These are phyloP conservation scores for Alectoris magna DNA, from an alignment of 2,797 vertebrate genomes.

Conservation along the genomic window DNA sequence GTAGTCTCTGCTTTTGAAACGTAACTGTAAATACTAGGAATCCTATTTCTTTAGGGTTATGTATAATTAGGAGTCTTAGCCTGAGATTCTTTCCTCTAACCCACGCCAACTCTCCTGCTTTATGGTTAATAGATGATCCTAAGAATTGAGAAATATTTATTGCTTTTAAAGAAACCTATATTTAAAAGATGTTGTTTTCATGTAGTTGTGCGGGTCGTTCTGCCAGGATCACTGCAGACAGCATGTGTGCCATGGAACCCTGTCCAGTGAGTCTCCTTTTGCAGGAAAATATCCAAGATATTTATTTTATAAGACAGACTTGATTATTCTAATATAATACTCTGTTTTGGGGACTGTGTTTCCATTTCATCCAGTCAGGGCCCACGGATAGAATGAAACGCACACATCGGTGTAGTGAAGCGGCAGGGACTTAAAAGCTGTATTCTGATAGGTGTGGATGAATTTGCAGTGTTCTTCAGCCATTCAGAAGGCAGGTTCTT, in stretches of 20 bases:
- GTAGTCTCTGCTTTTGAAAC: constrained; percentile 43
- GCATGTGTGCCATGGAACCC: constrained; percentile 50
- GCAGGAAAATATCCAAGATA: constrained; percentile 43
- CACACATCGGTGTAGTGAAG: background rate
- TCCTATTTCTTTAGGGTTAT: constrained; percentile 63
- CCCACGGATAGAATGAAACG: background rate
- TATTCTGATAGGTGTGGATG: constrained; percentile 39
- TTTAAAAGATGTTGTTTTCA: constrained; percentile 75
- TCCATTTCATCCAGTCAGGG: constrained; percentile 10
- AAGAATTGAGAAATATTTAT: constrained; percentile 82
- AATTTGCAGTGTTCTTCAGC: constrained; percentile 1
- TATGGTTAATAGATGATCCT: constrained; percentile 72
- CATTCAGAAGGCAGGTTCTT: constrained; percentile 48
- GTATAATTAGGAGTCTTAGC: constrained; percentile 58
- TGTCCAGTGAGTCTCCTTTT: constrained; percentile 41
- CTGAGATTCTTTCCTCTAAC: constrained; percentile 59
- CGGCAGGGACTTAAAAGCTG: constrained; percentile 54
- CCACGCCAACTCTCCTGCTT: constrained; percentile 68
- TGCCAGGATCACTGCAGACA: constrained; percentile 58
- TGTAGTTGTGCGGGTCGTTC: constrained; percentile 25
- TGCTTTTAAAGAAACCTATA: constrained; percentile 80
- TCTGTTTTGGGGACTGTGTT: background rate
- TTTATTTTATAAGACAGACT: constrained; percentile 64
- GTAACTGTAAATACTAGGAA: constrained; percentile 58
- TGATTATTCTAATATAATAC: constrained; percentile 23